Conservation (phyloP, 1,140 invertebrate genomes). For the Drosophila pallidifrons region DNA sequence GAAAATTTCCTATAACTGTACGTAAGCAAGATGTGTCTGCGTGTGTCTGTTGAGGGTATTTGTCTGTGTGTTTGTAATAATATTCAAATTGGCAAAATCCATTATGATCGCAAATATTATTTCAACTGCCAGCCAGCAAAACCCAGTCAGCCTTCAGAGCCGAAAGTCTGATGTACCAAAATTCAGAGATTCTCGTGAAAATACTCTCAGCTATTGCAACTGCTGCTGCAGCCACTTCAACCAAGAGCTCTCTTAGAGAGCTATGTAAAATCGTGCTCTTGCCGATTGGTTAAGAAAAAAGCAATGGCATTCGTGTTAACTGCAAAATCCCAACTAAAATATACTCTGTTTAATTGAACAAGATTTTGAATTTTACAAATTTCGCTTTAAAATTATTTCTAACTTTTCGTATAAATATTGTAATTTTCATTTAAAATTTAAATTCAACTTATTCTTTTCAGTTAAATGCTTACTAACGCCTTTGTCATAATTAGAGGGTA, state of each 20-base stretch:
- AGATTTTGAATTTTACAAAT: too few species aligned
- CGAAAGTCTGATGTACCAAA: slow-evolving; percentile 40
- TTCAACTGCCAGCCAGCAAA: slow-evolving; percentile 62
- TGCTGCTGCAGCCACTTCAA: slow-evolving; percentile 46
- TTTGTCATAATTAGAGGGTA: not conserved
- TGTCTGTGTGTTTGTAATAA: slow-evolving; percentile 72
- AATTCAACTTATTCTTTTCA: not conserved
- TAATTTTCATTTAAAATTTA: too few species aligned
- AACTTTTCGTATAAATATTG: too few species aligned
- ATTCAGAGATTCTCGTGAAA: slow-evolving; percentile 32
- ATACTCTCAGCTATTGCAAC: slow-evolving; percentile 36
- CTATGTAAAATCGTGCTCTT: slow-evolving; percentile 36
- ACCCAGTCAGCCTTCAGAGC: slow-evolving; percentile 13
- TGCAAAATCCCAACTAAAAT: not conserved
- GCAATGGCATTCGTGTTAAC: not conserved
- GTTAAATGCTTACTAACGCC: too few species aligned
- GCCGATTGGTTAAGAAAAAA: slow-evolving; percentile 17
- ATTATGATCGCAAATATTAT: slow-evolving; percentile 83
- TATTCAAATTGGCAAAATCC: slow-evolving; percentile 83
- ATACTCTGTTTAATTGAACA: not conserved
- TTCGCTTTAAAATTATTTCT: too few species aligned
- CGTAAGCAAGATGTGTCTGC: slow-evolving; percentile 28
- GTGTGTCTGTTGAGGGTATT: slow-evolving; percentile 18
- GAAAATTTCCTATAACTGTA: slow-evolving; percentile 43
- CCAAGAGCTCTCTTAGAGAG: slow-evolving; percentile 20